A percentile compares a stretch with the other conserved stretches of the same genome.
Evolutionary conservation across 1,140 invertebrate species (phyloP).

Genomic region (Drosophila melanogaster): DNA sequence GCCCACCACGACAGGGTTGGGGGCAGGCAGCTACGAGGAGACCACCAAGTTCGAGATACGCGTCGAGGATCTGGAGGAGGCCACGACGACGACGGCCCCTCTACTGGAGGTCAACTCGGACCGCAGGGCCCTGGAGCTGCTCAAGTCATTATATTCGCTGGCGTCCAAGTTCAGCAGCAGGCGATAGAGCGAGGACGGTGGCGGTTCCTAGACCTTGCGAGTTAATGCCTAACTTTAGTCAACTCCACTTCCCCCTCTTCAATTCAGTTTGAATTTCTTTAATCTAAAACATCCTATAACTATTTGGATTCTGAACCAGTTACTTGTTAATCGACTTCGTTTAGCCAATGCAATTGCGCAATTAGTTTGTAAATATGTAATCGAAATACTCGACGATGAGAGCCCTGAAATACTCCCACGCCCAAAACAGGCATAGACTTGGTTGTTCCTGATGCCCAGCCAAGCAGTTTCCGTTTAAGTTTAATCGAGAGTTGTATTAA

Average conservation of each 20-base stretch:
- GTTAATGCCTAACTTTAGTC: slow-evolving; percentile 79
- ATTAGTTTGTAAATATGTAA: slow-evolving; percentile 81
- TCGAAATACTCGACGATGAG: slow-evolving; percentile 61
- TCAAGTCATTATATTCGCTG: slow-evolving; percentile 92
- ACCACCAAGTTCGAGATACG: slow-evolving; percentile 82
- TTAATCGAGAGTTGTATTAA: slow-evolving; percentile 70
- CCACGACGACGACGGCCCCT: slow-evolving; percentile 50
- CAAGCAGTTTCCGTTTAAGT: slow-evolving; percentile 42
- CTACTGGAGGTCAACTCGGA: slow-evolving; percentile 86
- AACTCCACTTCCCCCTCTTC: slow-evolving; percentile 55
- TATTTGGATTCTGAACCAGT: slow-evolving; percentile 34
- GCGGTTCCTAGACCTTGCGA: slow-evolving; percentile 58
- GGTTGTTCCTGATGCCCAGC: slow-evolving; percentile 49
- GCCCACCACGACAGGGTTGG: slow-evolving; percentile 54
- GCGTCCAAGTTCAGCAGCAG: slow-evolving; percentile 88
- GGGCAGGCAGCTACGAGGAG: slow-evolving; percentile 64
- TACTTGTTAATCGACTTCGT: slow-evolving; percentile 61
- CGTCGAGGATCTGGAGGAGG: slow-evolving; percentile 76
- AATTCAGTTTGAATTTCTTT: slow-evolving; percentile 5
- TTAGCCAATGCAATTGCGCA: slow-evolving; percentile 71
- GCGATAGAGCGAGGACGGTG: slow-evolving; percentile 65
- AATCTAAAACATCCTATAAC: slow-evolving; percentile 17
- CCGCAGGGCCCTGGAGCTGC: slow-evolving; percentile 90
- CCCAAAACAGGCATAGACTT: slow-evolving; percentile 25
- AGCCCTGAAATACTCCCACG: slow-evolving; percentile 47